A percentile compares a stretch with the other conserved stretches of the same genome.
Evolutionary conservation across 2,797 vertebrate species (phyloP).

Genomic region (Anabas testudineus): DNA sequence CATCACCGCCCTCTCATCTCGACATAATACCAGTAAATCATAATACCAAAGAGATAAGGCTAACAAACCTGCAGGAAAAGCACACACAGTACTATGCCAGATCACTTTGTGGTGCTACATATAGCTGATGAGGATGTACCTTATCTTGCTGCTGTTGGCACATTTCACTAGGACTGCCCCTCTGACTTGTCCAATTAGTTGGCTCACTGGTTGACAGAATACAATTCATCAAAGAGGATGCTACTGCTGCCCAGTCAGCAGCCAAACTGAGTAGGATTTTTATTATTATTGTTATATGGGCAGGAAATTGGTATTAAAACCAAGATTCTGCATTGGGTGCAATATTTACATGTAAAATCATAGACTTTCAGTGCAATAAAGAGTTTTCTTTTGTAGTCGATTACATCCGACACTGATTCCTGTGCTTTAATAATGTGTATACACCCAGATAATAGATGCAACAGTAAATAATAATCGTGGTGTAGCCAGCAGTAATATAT

Average conservation of each 20-base stretch:
- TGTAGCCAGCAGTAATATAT: no score
- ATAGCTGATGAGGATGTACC: not conserved
- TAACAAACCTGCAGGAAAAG: slow-evolving; percentile 37
- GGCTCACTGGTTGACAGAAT: slow-evolving; percentile 38
- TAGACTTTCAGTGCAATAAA: not conserved
- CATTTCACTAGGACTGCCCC: slow-evolving; percentile 14
- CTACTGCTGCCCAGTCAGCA: slow-evolving; percentile 6
- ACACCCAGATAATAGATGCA: no score
- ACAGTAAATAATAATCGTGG: no score
- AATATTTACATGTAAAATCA: not conserved
- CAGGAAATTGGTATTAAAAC: not conserved
- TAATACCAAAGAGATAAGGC: slow-evolving; percentile 33
- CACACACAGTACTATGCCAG: slow-evolving; percentile 23
- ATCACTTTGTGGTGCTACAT: not conserved
- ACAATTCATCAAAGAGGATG: slow-evolving; percentile 34
- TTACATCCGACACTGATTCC: not conserved
- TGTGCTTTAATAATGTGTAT: no score
- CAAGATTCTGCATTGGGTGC: not conserved
- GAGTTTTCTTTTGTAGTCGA: not conserved
- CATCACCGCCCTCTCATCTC: slow-evolving; percentile 44
- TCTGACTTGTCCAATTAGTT: slow-evolving; percentile 31
- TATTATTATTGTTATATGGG: not conserved
- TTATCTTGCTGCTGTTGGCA: slow-evolving; percentile 32
- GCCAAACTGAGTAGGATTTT: not conserved
- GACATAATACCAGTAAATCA: slow-evolving; percentile 34